These are phyloP conservation scores for Microtus pennsylvanicus DNA, from an alignment of 2,113 vertebrate species.

Conservation along the genomic window DNA sequence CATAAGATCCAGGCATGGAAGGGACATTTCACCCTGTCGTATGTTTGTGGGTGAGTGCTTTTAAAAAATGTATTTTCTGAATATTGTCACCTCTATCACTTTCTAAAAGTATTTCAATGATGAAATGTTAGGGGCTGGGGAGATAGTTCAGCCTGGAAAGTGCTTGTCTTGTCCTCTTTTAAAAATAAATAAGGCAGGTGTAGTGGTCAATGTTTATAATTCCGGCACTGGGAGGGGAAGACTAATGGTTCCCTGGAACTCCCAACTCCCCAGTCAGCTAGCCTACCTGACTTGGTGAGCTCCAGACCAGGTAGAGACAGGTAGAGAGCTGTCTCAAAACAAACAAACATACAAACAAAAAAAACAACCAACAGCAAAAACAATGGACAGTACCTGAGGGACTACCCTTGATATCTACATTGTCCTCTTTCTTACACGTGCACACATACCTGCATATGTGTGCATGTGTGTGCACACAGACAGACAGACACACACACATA, in stretches of 20 bases:
- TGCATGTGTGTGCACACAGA: neutral
- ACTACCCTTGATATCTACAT: neutral
- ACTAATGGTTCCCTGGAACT: too few relatives aligned
- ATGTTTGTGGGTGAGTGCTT: neutral
- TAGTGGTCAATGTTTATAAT: neutral
- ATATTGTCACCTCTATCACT: neutral
- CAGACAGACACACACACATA: neutral
- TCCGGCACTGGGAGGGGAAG: neutral
- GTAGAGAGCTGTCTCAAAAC: neutral
- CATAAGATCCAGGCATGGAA: neutral
- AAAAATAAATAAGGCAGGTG: neutral
- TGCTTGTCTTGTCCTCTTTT: neutral
- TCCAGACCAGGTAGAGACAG: neutral
- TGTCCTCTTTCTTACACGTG: neutral
- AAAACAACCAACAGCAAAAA: neutral
- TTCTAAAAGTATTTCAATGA: neutral
- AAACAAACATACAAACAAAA: rapidly evolving
- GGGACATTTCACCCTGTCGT: neutral
- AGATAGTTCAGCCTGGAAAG: neutral
- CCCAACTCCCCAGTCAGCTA: neutral
- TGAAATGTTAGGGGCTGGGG: neutral
- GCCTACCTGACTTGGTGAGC: neutral
- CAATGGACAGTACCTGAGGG: neutral
- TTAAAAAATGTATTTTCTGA: neutral
- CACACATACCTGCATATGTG: neutral